Evolutionary conservation across 2,888 invertebrate genomes (phyloP).

Genomic region (Azorinus chamasolen): DNA sequence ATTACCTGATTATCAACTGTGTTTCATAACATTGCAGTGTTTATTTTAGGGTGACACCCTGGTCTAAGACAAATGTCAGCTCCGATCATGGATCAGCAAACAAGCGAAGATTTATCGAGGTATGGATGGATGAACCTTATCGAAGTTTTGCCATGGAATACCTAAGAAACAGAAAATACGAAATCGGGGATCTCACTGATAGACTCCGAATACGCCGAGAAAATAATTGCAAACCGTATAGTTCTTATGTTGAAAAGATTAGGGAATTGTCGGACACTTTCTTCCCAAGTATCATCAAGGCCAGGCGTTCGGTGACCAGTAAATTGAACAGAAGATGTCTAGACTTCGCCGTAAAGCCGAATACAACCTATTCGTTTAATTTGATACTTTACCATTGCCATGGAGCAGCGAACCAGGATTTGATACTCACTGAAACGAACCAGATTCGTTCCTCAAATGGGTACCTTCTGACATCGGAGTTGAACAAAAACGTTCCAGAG

Average conservation of each 20-base stretch:
- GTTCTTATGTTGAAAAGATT: constrained; percentile 32
- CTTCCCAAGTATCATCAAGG: constrained; percentile 7
- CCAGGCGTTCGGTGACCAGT: constrained; percentile 13
- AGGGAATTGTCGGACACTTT: constrained; percentile 30
- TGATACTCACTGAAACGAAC: no score
- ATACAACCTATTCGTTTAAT: no score
- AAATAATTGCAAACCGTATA: constrained; percentile 44
- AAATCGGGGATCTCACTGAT: constrained; percentile 7
- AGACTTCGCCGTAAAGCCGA: no score
- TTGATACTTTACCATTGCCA: no score
- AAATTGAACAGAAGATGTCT: constrained; percentile 12
- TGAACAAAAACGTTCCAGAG: no score
- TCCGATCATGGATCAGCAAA: constrained; percentile 16
- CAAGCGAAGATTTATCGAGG: no score
- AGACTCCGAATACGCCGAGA: constrained; percentile 23
- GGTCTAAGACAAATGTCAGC: constrained; percentile 12
- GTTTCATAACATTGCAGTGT: no score
- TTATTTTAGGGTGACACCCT: constrained; percentile 40
- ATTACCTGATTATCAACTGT: no score
- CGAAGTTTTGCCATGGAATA: neutral
- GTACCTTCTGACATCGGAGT: no score
- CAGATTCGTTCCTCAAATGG: no score
- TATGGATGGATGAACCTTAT: constrained; percentile 47
- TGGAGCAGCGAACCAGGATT: no score
- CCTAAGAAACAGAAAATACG: constrained; percentile 19